Conservation (phyloP, 2,888 invertebrate species). For the Laothoe populi region DNA sequence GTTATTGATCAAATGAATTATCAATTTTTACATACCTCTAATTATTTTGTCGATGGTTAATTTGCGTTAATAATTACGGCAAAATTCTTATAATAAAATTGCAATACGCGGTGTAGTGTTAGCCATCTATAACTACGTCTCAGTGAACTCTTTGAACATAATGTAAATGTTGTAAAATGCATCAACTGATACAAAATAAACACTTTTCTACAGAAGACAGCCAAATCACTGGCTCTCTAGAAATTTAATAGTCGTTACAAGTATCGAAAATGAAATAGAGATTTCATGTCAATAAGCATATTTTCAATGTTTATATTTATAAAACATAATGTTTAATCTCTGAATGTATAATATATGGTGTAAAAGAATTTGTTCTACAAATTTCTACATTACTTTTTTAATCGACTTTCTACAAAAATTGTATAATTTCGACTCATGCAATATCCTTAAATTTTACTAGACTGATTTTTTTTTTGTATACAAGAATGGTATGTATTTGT, state of each 20-base stretch:
- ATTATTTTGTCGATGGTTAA: slow-evolving; percentile 11
- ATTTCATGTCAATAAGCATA: neutral
- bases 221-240: neutral
- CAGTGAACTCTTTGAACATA: neutral
- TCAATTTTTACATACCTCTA: neutral
- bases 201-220: neutral
- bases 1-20: no score
- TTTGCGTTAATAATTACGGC: neutral
- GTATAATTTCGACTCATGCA: slow-evolving; percentile 2
- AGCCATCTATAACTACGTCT: slow-evolving; percentile 12
- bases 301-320: slow-evolving; percentile 7
- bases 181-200: neutral
- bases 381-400: neutral
- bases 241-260: neutral
- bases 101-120: slow-evolving; percentile 11
- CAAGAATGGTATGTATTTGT: slow-evolving; percentile 8
- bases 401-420: slow-evolving; percentile 4
- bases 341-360: slow-evolving; percentile 1
- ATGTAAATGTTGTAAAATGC: slow-evolving; percentile 6
- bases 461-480: slow-evolving; percentile 12
- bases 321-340: neutral
- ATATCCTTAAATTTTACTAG: slow-evolving; percentile 3
- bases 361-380: neutral
- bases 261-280: neutral
- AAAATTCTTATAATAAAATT: neutral